Evolutionary conservation across 2,888 invertebrate genomes (phyloP), one percentile per base, ranked within the genome.

Genomic region (Plagiodera versicolora): DNA sequence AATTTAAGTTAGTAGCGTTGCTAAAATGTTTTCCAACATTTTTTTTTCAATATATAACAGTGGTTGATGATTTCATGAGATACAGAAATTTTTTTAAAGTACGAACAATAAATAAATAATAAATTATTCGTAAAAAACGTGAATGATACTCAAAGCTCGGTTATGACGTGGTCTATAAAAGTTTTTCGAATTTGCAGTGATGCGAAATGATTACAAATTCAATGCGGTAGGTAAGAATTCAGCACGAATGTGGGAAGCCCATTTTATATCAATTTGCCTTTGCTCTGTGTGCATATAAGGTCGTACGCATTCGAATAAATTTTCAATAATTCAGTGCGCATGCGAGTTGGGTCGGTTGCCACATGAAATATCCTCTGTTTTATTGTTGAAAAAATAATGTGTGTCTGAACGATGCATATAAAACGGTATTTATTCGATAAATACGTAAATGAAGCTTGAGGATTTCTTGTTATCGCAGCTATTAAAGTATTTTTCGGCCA

Each of bases 201-300:
- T 14, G 6, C 6, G 4, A 14, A 39, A 39, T 39, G 14, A 14
- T 14, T 14, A 11, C 14, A 14, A 14, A 50, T 53, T 61, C 61
- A 58, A 63, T 62, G 66, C 66, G 66, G 66, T 66, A 66, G 66
- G 66, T 66, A 66, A 30, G 47, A 49, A 56, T 39, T 60, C 56
- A 58, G 49, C 66, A 60, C 59, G 62, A 59, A 61, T 66, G 66
- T 63, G 66, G 66, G 61, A 61, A 64, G 64, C 54, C 61, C 60
- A 52, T 55, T 61, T 60, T 51, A 60, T 63, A 59, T 61, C 61
- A 66, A 66, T 66, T 61, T 61, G 56, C 50, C 53, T 47, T 59
- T 58, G 64, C 63, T 59, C 39, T 60, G 49, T 52, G 48, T 56
- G 61, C 66, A 51, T 60, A 60, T 64, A 66, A 63, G 60, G 63